phyloP scores from a whole-genome alignment of 2,888 invertebrate genomes.

The Tanypteryx hageni region DNA sequence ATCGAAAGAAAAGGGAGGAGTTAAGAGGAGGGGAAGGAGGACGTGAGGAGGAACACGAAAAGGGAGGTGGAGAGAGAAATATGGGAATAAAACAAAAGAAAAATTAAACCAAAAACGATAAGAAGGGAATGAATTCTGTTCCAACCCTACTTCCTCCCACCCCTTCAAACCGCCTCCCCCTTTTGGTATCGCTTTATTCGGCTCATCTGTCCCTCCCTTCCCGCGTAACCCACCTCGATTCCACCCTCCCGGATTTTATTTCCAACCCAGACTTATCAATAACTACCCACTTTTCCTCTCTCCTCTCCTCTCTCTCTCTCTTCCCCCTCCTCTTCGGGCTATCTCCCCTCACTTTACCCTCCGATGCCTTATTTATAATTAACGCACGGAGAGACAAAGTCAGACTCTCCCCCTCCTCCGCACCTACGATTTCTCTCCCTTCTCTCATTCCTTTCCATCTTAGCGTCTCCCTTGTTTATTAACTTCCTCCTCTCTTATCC shows the following conservation, averaged over 20 bases:
- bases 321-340: neutral
- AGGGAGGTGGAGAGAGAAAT: neutral
- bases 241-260: neutral
- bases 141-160: neutral
- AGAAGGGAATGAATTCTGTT: constrained; percentile 15
- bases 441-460: neutral
- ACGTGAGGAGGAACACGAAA: neutral
- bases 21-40: constrained; percentile 19
- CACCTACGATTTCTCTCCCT: neutral
- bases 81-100: constrained; percentile 14
- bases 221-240: neutral
- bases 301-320: too few species aligned
- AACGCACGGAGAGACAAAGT: constrained; percentile 56
- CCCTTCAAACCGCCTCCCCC: neutral
- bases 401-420: constrained; percentile 9
- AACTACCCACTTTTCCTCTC: neutral
- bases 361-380: constrained; percentile 62
- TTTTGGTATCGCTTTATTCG: constrained; percentile 9
- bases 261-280: constrained; percentile 56
- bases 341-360: neutral
- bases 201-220: neutral
- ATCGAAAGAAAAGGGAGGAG: constrained; percentile 18
- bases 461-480: neutral
- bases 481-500: neutral
- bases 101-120: constrained; percentile 20